phyloP scores from a whole-genome alignment of 2,888 invertebrate genomes.

The Xestia xanthographa region DNA sequence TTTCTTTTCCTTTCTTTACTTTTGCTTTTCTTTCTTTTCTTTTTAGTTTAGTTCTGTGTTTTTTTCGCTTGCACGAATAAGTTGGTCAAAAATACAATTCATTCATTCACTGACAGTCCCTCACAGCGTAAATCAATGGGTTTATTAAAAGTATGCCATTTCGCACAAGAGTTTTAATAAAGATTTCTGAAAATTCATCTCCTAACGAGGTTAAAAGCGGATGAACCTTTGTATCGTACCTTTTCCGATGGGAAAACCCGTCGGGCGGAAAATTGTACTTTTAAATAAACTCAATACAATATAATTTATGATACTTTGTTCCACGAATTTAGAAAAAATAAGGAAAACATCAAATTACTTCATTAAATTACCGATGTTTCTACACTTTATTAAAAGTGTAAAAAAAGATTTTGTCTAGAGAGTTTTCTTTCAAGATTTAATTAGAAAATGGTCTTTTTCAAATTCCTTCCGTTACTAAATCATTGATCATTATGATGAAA shows the following conservation, averaged over 20 bases:
- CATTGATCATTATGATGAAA: neutral
- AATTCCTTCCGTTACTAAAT: neutral
- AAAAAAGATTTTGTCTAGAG: neutral
- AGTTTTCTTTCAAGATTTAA: neutral
- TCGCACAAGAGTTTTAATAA: neutral
- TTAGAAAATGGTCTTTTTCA: neutral
- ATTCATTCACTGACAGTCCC: neutral
- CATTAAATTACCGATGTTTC: too few relatives aligned
- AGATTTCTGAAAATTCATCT: neutral
- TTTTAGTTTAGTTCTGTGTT: too few relatives aligned
- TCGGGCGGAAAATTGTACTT: neutral
- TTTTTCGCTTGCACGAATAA: too few relatives aligned
- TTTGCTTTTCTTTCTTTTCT: too few relatives aligned
- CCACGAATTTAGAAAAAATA: neutral
- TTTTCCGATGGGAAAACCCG: neutral
- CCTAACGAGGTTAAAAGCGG: neutral
- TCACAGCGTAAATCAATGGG: neutral
- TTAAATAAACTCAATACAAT: neutral
- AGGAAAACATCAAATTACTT: neutral
- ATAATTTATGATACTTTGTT: neutral
- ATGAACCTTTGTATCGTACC: neutral
- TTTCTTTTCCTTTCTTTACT: too few relatives aligned
- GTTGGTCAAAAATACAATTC: too few relatives aligned
- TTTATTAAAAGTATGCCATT: neutral
- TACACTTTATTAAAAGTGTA: neutral